These are phyloP conservation scores for Spheniscus mendiculus DNA, from an alignment of 2,113 vertebrate species.

Conservation along the genomic window DNA sequence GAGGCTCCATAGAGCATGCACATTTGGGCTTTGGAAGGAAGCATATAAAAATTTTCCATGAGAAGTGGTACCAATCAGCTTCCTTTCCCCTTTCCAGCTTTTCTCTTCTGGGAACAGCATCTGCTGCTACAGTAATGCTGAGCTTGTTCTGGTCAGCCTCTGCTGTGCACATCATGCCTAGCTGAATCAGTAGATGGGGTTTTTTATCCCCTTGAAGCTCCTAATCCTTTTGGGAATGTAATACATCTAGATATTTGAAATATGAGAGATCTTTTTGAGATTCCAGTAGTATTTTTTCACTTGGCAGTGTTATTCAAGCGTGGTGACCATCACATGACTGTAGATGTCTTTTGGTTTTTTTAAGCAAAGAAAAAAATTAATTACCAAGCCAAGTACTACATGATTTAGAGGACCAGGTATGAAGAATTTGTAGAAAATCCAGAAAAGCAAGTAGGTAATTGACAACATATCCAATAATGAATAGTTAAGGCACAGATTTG, in stretches of 20 bases:
- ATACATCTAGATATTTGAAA: not conserved
- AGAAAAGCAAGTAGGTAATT: not conserved
- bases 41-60: not conserved
- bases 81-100: not conserved
- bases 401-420: not conserved
- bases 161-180: not conserved
- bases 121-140: not conserved
- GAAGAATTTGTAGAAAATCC: not conserved
- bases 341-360: not conserved
- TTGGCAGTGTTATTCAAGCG: not conserved
- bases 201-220: not conserved
- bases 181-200: not conserved
- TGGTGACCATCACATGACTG: not conserved
- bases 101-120: not conserved
- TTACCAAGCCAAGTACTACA: not conserved
- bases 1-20: not conserved
- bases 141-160: not conserved
- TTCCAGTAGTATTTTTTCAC: not conserved
- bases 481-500: not conserved
- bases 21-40: not conserved
- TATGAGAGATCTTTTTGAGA: not conserved
- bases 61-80: not conserved
- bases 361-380: not conserved
- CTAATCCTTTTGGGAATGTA: not conserved
- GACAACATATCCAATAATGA: not conserved